Conservation (phyloP, 2,113 vertebrate genomes). For the Cavia porcellus region DNA sequence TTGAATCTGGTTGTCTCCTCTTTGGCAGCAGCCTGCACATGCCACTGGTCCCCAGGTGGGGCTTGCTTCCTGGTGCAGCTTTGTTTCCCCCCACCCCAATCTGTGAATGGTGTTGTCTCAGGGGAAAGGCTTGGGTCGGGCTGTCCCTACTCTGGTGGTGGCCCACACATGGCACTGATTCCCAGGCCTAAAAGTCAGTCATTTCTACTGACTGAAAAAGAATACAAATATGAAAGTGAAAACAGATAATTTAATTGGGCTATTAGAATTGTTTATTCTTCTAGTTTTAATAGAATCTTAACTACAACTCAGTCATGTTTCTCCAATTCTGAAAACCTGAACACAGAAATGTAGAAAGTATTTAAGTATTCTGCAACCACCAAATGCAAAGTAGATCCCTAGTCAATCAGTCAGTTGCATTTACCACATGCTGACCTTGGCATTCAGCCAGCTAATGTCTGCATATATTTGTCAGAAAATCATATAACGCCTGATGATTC, state of each 20-base stretch:
- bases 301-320: background rate
- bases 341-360: background rate
- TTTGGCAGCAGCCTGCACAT: no score
- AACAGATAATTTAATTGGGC: slow-evolving; percentile 21
- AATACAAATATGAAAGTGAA: background rate
- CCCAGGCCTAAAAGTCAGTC: slow-evolving; percentile 16
- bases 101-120: no score
- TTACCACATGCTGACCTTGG: background rate
- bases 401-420: background rate
- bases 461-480: slow-evolving; percentile 70
- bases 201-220: background rate
- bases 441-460: slow-evolving; percentile 25
- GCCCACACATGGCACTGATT: no score
- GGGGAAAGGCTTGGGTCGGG: no score
- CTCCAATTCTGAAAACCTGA: slow-evolving; percentile 6
- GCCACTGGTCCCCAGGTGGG: no score
- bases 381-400: slow-evolving; percentile 59
- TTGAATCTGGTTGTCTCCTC: no score
- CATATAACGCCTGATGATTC: background rate
- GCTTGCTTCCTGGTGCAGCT: no score
- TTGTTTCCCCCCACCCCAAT: no score
- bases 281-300: background rate
- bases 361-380: slow-evolving; percentile 51
- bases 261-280: slow-evolving; percentile 25
- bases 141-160: no score